Base-by-base conservation (phyloP, 2,113 vertebrate species). In the Anhinga anhinga region DNA sequence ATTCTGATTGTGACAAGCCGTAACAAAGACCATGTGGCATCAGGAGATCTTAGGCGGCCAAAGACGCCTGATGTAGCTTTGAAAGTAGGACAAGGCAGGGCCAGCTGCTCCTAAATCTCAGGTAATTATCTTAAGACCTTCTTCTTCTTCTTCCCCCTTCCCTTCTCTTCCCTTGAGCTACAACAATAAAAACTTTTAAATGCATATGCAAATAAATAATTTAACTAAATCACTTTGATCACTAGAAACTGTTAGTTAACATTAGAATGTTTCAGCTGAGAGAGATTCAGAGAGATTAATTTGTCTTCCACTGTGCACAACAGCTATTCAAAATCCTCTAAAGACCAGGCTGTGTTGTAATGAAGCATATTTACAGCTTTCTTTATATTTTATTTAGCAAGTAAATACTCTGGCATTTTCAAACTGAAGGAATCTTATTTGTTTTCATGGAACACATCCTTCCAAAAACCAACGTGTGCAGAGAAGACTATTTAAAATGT, bases 161-260 rank as follows among this genome's bases (percentile, higher is more conserved):
- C 38, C 18, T 70, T 73, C 82, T 62, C 59, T 87, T 45, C 70
- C 63, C 50, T 19, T 61, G 65, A 97, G 73, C 66, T 91, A 80
- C 69, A 95, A 93, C 91, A 96, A 97, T 94, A 91, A 96, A 97
- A 96, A 95, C 65, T 69, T 96, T 90, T 88, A 96, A 95, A 90
- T 94, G 88, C 93, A 88, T 96, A 92, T 88, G 79, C 97, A 97
- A 97, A 97, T 97, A 97, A 98, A 97, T 98, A 97, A 98, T 97
- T 97, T 95, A 98, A 97, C 59, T 94, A 90, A 96, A 96, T 97
- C 82, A 55, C 94, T 98, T 96, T 97, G 87, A 97, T 97, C 93
- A 91, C 88, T 78, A 92, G 78, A 89, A 98, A 97, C 70, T 92
- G 63, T 88, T 97, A 95, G 71, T 97, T 98, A 98, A 96, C 97